These are phyloP conservation scores for Periophthalmus modestus DNA, from an alignment of 2,113 vertebrate genomes.

Conservation along the genomic window DNA sequence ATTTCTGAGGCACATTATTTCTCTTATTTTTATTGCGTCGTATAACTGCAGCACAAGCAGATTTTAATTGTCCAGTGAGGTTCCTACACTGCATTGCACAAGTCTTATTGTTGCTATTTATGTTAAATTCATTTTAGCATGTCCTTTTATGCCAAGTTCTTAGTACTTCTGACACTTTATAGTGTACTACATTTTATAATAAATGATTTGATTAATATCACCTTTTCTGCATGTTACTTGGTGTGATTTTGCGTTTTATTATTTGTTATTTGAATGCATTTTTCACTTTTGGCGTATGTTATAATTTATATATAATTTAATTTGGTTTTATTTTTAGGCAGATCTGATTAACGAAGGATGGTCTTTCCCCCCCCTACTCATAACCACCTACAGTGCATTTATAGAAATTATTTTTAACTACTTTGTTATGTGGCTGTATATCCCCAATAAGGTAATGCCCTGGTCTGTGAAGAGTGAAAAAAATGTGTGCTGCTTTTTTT, in stretches of 20 bases:
- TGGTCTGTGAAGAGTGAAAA: background rate
- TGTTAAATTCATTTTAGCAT: constrained; percentile 73
- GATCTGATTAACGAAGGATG: no score
- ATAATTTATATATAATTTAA: no score
- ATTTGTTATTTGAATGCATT: background rate
- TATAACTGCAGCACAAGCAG: constrained; percentile 2
- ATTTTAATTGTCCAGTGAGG: constrained; percentile 18
- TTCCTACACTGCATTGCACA: constrained; percentile 73
- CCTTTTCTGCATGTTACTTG: background rate
- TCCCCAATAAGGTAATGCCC: background rate
- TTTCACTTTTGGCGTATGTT: background rate
- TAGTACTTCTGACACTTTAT: constrained; percentile 75
- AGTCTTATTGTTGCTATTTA: constrained; percentile 71
- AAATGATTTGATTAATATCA: constrained; percentile 73
- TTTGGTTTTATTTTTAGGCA: no score
- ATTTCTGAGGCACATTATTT: constrained; percentile 24
- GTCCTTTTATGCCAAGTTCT: constrained; percentile 78
- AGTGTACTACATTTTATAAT: constrained; percentile 80
- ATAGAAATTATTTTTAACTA: background rate
- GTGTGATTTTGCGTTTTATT: background rate
- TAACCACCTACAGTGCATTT: no score
- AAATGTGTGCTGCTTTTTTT: background rate
- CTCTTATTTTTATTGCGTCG: background rate
- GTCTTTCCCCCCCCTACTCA: no score
- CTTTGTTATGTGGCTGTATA: background rate